Evolutionary conservation across 1,140 invertebrate species (phyloP), one percentile per base, ranked within the genome.

Genomic region (Caenorhabditis tropicalis): DNA sequence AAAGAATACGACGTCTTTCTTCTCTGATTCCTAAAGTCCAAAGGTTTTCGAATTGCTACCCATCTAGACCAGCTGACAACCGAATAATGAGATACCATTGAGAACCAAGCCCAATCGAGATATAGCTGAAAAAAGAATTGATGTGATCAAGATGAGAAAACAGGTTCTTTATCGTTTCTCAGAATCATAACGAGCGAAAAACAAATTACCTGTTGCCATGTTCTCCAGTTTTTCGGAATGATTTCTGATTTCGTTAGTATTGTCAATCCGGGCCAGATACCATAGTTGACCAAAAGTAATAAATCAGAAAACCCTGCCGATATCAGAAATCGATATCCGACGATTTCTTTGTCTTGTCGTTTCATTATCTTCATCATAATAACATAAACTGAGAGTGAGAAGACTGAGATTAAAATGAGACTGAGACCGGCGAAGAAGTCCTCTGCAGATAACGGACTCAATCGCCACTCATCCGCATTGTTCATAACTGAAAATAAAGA

Each of bases 71-170:
- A 89, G 2, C 88, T 87, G 31, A 89, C 88, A 24, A 88, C 80
- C 58, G 84, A 87, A 46, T 88, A 89, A 51, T 89, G 88, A 53
- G 82, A 89, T 43, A 86, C 85, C 88, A 89, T 90, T 5, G 89
- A 85, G 70, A 89, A 89, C 89, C 89, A 89, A 0, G 84, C 88
- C 88, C 88, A 89, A 65, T 89, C 88, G 10, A 89, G 79, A 53
- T 88, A 89, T 16, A 89, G 27, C 87, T 88, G 84, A 58, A 88
- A 82, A 5, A 43, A 9, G 31, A 53, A 51, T 46, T 21, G n/a
- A 16, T 21, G n/a, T n/a, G n/a, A n/a, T n/a, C n/a, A n/a, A n/a
- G n/a, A n/a, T n/a, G n/a, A n/a, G n/a, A n/a, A n/a, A n/a, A n/a
- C 21, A 15, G 16, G 6, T 5, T 5, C 1, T 29, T 16, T 46